Evolutionary conservation across 2,888 invertebrate species (phyloP).

Genomic region (Noctua janthe): DNA sequence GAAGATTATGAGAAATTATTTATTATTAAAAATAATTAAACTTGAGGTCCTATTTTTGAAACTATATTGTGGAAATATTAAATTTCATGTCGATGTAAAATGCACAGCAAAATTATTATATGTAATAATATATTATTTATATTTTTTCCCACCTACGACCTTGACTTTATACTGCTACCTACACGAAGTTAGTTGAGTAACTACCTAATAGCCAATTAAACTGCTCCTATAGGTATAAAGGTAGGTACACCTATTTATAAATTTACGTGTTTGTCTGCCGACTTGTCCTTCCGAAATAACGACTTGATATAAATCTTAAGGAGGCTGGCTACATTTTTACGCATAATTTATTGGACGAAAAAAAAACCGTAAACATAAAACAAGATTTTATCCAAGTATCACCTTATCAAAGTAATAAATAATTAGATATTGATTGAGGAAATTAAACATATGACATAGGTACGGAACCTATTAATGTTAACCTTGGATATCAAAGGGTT

Average conservation of each 20-base stretch:
- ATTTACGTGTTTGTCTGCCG: slow-evolving; percentile 20
- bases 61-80: neutral
- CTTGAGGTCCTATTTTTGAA: neutral
- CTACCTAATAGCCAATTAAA: slow-evolving; percentile 47
- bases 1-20: slow-evolving; percentile 29
- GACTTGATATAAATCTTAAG: slow-evolving; percentile 1
- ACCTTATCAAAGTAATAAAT: neutral
- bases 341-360: neutral
- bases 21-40: slow-evolving; percentile 4
- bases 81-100: neutral
- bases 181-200: slow-evolving; percentile 15
- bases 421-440: neutral
- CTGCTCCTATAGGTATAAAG: slow-evolving; percentile 9
- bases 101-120: neutral
- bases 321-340: slow-evolving; percentile 6
- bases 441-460: neutral
- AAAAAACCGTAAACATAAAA: neutral
- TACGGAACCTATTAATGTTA: neutral
- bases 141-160: slow-evolving; percentile 25
- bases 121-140: neutral
- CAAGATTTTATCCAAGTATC: neutral
- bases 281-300: slow-evolving; percentile 25
- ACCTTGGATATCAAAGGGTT: neutral
- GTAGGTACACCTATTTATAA: slow-evolving; percentile 6
- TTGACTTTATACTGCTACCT: slow-evolving; percentile 40